Evolutionary conservation across 2,797 vertebrate species (phyloP).

Genomic region (Phrynocephalus guinanensis): DNA sequence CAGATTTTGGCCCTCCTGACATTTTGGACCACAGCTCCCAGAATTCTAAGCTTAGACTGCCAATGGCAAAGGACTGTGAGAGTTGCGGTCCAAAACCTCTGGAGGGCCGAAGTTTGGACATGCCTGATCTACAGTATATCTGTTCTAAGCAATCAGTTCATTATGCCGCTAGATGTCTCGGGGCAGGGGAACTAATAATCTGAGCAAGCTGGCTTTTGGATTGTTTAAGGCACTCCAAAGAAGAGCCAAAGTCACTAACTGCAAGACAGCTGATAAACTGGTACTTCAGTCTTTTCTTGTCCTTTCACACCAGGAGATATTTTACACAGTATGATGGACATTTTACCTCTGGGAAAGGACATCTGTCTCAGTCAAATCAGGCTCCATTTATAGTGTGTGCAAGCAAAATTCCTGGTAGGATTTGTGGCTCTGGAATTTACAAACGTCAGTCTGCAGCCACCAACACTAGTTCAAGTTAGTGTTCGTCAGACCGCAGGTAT

Average conservation of each 20-base stretch:
- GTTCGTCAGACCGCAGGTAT: slow-evolving; percentile 62
- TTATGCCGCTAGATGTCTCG: background rate
- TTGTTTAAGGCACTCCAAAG: background rate
- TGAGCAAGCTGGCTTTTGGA: background rate
- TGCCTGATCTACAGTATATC: background rate
- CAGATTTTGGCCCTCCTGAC: no score
- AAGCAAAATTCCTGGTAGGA: slow-evolving; percentile 62
- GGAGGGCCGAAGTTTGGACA: no score
- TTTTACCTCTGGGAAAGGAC: accelerated
- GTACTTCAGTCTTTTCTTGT: background rate
- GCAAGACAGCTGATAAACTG: background rate
- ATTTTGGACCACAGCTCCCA: no score
- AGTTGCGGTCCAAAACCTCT: no score
- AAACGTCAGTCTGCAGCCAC: slow-evolving; percentile 20
- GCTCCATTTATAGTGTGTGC: background rate
- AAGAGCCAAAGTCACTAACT: background rate
- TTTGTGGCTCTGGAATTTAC: slow-evolving; percentile 60
- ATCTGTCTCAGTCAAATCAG: slow-evolving; percentile 32
- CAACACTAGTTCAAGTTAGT: slow-evolving; percentile 54
- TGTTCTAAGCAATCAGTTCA: background rate
- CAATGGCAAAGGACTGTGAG: no score
- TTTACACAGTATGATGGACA: slow-evolving; percentile 1
- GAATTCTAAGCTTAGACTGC: no score
- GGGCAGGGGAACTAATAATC: background rate
- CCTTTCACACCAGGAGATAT: background rate